Base-by-base conservation (phyloP, 1,140 invertebrate genomes). In the Euwallacea fornicatus region DNA sequence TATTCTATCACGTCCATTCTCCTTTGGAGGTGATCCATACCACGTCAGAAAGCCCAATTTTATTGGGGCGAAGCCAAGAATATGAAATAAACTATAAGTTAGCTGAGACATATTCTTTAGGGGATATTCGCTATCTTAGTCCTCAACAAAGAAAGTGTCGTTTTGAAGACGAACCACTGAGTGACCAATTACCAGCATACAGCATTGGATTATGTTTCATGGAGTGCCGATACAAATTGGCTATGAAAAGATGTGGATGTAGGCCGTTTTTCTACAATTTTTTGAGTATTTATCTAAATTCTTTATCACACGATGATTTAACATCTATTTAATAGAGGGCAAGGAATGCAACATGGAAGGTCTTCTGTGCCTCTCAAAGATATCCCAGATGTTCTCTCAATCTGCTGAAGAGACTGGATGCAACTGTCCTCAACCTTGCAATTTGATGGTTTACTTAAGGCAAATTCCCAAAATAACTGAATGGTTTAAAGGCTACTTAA, bases 1-100 rank as follows among this genome's bases (percentile, higher is more conserved):
- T 81, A 33, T 76, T 88, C 86, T 85, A 85, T 74, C 87, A 85
- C 78, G 65, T 85, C 0, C 86, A 88, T 76, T 87, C 86, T 0
- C 82, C 85, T 16, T 83, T 84, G 64, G 87, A 88, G 56, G 77
- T 87, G 6, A 77, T 82, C 7, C 84, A 87, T 63, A 73, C 81
- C 10, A 78, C 77, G 2, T 74, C 74, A 0, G 70, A 74, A 4
- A 73, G 76, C 0, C 78, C 78, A 7, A 78, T 81, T 3, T 66
- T 82, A 0, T 75, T 78, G 15, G 75, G 77, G 0, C 81, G 83
- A 11, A 84, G 82, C 4, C 77, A 84, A 69, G 84, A 84, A 67
- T 72, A 83, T 4, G 80, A 83, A 47, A 80, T 82, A 0, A 82
- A 84, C 50, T 83, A 85, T 69, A 82, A 80, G 21, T 83, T 86